These are phyloP conservation scores for Anguilla pacifica DNA, from an alignment of 2,797 vertebrate genomes.

Conservation along the genomic window DNA sequence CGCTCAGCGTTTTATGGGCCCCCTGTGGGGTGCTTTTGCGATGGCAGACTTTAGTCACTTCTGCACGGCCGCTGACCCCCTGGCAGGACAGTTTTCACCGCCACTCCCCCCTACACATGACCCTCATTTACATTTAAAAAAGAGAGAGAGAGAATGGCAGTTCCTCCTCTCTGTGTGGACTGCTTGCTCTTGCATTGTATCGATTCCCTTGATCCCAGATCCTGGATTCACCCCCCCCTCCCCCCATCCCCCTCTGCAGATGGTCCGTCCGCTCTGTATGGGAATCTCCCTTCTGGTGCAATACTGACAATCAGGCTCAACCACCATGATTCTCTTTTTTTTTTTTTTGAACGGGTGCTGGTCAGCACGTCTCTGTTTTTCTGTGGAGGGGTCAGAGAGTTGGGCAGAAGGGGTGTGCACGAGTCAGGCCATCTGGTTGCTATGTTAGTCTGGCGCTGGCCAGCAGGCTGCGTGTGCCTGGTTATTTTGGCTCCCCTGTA, in stretches of 20 bases:
- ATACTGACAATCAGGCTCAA: not conserved
- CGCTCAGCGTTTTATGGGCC: not conserved
- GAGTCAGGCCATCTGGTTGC: not conserved
- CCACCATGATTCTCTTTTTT: not conserved
- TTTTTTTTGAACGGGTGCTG: not conserved
- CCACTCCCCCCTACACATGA: not conserved
- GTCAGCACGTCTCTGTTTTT: not conserved
- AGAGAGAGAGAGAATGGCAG: not conserved
- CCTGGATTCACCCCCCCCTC: not conserved
- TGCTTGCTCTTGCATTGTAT: not conserved
- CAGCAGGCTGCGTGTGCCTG: not conserved
- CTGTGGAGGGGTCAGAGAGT: not conserved
- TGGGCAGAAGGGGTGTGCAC: not conserved
- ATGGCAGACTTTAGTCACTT: not conserved
- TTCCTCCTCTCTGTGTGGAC: constrained; percentile 4
- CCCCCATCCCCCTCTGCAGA: not conserved
- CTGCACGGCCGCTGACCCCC: not conserved
- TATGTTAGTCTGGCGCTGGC: not conserved
- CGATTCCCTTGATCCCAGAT: not conserved
- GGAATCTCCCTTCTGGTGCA: not conserved
- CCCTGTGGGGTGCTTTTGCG: not conserved
- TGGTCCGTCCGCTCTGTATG: not conserved
- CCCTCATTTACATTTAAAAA: constrained; percentile 23
- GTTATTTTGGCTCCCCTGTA: not conserved
- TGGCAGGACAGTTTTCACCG: constrained; percentile 9